These are phyloP conservation scores for Clepsis dumicolana DNA, from an alignment of 2,888 invertebrate genomes.

Conservation along the genomic window DNA sequence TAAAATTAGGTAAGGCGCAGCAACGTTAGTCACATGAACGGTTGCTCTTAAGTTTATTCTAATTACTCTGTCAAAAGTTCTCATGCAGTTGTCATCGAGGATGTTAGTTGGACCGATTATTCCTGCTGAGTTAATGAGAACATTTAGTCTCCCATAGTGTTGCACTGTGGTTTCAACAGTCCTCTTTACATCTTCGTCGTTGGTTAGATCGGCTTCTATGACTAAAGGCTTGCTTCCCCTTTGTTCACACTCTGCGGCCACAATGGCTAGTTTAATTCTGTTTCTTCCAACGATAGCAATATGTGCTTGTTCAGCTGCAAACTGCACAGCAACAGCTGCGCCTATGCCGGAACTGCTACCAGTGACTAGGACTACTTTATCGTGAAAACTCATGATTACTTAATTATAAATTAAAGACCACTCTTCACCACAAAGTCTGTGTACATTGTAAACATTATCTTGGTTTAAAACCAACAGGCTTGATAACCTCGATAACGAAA, in stretches of 20 bases:
- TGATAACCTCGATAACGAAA: constrained; percentile 13
- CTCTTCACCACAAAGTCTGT: constrained; percentile 3
- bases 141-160: constrained; percentile 88
- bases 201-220: constrained; percentile 40
- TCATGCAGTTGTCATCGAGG: not conserved
- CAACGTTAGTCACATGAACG: constrained; percentile 90
- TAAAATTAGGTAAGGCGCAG: constrained; percentile 90
- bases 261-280: constrained; percentile 49
- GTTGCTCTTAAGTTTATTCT: constrained; percentile 91
- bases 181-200: constrained; percentile 21
- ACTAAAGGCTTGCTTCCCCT: constrained; percentile 50
- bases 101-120: constrained; percentile 8
- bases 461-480: not conserved
- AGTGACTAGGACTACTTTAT: constrained; percentile 55
- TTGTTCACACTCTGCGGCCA: constrained; percentile 49
- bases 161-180: constrained; percentile 87
- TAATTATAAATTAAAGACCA: not conserved
- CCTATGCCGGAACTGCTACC: constrained; percentile 56
- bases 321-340: constrained; percentile 50
- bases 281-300: constrained; percentile 55
- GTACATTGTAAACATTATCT: constrained; percentile 6
- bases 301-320: constrained; percentile 48
- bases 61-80: constrained; percentile 80
- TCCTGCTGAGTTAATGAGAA: constrained; percentile 87
- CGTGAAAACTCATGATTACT: constrained; percentile 51